Evolutionary conservation across 2,797 vertebrate species (phyloP).

Genomic region (Peromyscus nudipes): DNA sequence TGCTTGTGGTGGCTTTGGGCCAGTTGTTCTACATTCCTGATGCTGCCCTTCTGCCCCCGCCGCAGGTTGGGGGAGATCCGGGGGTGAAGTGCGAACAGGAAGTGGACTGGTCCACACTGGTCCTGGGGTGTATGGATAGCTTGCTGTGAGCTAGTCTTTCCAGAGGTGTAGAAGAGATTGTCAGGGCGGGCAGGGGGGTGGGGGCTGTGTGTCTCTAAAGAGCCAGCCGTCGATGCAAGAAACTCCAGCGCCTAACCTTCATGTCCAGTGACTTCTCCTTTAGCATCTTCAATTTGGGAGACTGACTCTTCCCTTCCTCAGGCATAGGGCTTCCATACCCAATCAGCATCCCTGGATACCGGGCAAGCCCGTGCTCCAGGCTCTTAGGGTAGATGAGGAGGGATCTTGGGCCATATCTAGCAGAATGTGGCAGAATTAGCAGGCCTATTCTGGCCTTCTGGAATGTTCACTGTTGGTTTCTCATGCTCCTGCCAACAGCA

Average conservation of each 20-base stretch:
- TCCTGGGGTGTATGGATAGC: not conserved
- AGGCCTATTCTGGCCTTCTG: not conserved
- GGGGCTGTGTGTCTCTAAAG: not conserved
- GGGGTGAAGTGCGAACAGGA: not conserved
- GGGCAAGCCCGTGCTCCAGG: not conserved
- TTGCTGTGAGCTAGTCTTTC: not conserved
- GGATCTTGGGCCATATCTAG: not conserved
- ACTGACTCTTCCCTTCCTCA: not conserved
- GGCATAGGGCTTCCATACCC: not conserved
- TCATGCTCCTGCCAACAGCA: conserved; percentile 84
- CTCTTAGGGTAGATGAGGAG: not conserved
- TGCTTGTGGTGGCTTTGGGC: not conserved
- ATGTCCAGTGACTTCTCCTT: not conserved
- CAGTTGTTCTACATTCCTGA: not conserved
- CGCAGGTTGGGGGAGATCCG: not conserved
- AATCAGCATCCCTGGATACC: not conserved
- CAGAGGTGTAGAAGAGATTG: too few relatives aligned
- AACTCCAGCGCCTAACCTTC: not conserved
- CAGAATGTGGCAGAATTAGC: not conserved
- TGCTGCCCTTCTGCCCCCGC: not conserved
- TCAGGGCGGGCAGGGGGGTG: not conserved
- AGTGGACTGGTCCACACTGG: not conserved
- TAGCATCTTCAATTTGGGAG: not conserved
- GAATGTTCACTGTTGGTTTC: not conserved
- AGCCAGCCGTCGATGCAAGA: not conserved